A percentile compares a stretch with the other conserved stretches of the same genome.
phyloP scores from a whole-genome alignment of 92 coral and sea anemone species.

The Zoanthus sociatus region DNA sequence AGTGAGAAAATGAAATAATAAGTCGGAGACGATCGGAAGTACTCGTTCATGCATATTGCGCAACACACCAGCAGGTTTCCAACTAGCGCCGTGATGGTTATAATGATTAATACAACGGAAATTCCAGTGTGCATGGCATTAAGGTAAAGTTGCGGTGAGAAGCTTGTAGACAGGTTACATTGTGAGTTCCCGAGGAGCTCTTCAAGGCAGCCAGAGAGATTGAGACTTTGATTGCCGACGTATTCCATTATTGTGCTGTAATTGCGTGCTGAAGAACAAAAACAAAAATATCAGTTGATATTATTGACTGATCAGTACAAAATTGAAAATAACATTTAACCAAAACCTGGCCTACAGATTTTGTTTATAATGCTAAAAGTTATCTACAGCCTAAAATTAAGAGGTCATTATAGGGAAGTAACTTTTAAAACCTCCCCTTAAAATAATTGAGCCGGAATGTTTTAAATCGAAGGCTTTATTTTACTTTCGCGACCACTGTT shows the following conservation, averaged over 20 bases:
- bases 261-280: neutral
- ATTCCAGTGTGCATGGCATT: neutral
- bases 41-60: conserved; percentile 74
- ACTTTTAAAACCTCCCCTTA: no score
- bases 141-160: neutral
- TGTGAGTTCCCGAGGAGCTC: neutral
- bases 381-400: no score
- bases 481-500: no score
- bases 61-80: conserved; percentile 90
- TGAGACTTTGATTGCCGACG: neutral
- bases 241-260: conserved; percentile 16
- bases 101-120: conserved; percentile 49
- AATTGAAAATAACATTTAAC: neutral
- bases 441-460: no score
- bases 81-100: conserved; percentile 71
- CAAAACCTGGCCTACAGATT: no score
- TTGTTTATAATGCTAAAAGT: no score
- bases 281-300: neutral
- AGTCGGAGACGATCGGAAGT: conserved; percentile 82
- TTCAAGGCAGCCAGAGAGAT: neutral
- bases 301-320: neutral
- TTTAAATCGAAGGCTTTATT: no score
- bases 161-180: conserved; percentile 7
- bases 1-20: conserved; percentile 86
- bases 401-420: no score